phyloP scores from a whole-genome alignment of 2,113 vertebrate genomes.

The Chroicocephalus ridibundus region DNA sequence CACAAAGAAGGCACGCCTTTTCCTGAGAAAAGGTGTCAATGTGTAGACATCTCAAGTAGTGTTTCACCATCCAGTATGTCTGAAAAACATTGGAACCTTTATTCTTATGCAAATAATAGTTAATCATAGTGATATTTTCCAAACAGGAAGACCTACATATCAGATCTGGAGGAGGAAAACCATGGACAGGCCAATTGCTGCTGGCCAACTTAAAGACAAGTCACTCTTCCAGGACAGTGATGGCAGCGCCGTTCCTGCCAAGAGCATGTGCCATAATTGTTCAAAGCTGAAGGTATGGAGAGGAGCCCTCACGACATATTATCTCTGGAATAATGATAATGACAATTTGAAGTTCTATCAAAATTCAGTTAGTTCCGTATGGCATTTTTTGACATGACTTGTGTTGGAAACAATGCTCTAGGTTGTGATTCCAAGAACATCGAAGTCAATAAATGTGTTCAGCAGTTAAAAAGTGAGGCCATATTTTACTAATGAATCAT shows the following conservation, averaged over 20 bases:
- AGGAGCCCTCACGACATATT: background rate
- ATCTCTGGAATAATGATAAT: background rate
- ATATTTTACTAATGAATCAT: background rate
- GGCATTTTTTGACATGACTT: background rate
- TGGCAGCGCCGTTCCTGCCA: background rate
- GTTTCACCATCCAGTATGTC: background rate
- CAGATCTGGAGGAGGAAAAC: background rate
- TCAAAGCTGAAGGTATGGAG: constrained; percentile 66
- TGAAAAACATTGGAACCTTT: background rate
- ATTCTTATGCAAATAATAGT: background rate
- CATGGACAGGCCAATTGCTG: constrained; percentile 31
- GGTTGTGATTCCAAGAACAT: background rate
- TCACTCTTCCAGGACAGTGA: background rate
- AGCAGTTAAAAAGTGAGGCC: background rate
- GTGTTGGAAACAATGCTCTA: background rate
- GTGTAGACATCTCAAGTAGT: background rate
- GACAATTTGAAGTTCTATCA: background rate
- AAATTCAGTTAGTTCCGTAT: background rate
- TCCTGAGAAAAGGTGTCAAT: background rate
- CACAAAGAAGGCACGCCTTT: background rate
- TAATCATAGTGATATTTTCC: background rate
- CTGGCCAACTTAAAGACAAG: constrained; percentile 24
- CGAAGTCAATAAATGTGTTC: background rate
- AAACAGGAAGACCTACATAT: background rate
- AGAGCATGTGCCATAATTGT: background rate